Conservation (phyloP, 2,888 invertebrate species). For the Osmoderma eremita region DNA sequence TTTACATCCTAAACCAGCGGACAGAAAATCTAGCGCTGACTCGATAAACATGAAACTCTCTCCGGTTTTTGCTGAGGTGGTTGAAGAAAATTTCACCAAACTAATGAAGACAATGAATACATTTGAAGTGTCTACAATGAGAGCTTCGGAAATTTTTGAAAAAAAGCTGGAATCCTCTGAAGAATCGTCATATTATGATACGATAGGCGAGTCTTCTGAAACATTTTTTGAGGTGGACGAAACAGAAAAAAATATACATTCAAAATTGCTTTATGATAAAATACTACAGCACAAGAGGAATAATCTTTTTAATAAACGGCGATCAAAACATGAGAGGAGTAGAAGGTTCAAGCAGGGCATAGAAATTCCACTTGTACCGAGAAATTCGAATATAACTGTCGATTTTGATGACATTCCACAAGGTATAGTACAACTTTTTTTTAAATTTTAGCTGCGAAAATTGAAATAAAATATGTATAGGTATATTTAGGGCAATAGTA, state of each 20-base stretch:
- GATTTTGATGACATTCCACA: neutral
- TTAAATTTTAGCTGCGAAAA: neutral
- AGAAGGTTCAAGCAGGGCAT: neutral
- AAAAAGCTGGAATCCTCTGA: neutral
- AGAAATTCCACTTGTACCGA: conserved; percentile 13
- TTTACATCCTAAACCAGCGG: conserved; percentile 10
- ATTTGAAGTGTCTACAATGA: conserved; percentile 11
- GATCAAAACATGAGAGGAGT: neutral
- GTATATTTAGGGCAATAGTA: no score
- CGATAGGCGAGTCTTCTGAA: conserved; percentile 3
- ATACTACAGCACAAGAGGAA: conserved; percentile 10
- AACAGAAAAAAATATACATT: neutral
- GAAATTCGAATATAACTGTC: conserved; percentile 12
- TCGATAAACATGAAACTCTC: conserved; percentile 24
- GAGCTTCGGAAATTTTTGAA: conserved; percentile 4
- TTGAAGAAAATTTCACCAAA: conserved; percentile 27
- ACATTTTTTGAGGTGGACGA: neutral
- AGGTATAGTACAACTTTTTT: neutral
- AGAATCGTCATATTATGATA: neutral
- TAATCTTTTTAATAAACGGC: no score
- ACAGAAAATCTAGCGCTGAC: conserved; percentile 5
- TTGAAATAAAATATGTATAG: no score
- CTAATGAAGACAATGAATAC: conserved; percentile 15
- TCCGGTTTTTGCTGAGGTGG: conserved; percentile 14
- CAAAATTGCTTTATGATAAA: conserved; percentile 3